Percentiles rank a stretch among this genome's conserved stretches.
phyloP scores from a whole-genome alignment of 2,888 invertebrate species.

The Nectonema munidae region DNA sequence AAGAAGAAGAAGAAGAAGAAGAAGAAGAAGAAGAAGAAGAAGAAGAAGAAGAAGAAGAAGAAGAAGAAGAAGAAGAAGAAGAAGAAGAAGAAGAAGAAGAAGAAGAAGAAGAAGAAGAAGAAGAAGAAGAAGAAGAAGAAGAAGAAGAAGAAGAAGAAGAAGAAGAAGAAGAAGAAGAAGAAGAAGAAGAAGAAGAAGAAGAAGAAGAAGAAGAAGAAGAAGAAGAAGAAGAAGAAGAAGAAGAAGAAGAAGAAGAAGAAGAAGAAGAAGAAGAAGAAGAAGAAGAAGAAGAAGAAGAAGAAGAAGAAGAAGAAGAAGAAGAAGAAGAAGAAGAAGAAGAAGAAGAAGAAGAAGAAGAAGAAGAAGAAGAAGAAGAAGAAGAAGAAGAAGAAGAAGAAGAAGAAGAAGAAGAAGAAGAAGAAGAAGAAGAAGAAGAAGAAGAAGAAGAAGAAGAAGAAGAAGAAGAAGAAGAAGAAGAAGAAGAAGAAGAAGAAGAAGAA shows the following conservation, averaged over 20 bases:
- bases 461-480: slow-evolving; percentile 5
- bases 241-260: slow-evolving; percentile 5
- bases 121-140: slow-evolving; percentile 5
- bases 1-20: slow-evolving; percentile 5
- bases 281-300: slow-evolving; percentile 5
- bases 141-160: slow-evolving; percentile 5
- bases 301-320: slow-evolving; percentile 19
- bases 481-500: slow-evolving; percentile 5
- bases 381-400: slow-evolving; percentile 5
- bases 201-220: slow-evolving; percentile 5
- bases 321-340: slow-evolving; percentile 18
- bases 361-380: slow-evolving; percentile 1
- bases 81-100: slow-evolving; percentile 5
- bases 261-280: slow-evolving; percentile 5
- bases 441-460: slow-evolving; percentile 5
- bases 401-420: slow-evolving; percentile 5
- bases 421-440: slow-evolving; percentile 5
- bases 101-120: slow-evolving; percentile 5
- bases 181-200: slow-evolving; percentile 5
- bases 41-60: slow-evolving; percentile 5
- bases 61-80: slow-evolving; percentile 5
- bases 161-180: slow-evolving; percentile 5
- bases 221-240: slow-evolving; percentile 5
- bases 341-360: neutral
- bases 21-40: slow-evolving; percentile 5